Conservation (phyloP, 2,113 vertebrate species). For the Panurus biarmicus region DNA sequence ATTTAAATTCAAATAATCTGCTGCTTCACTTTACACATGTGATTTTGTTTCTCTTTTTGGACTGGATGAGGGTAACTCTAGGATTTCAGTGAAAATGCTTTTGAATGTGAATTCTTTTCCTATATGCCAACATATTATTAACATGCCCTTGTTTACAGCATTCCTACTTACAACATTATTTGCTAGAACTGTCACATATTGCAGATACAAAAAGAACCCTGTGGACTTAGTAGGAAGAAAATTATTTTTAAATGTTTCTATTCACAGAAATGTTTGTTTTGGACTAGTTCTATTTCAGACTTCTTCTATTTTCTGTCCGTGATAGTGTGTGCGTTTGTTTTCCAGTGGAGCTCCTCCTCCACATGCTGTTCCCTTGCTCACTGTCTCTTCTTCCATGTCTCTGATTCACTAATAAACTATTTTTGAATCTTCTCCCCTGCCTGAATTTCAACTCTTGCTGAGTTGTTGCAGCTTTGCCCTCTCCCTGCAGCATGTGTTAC, state of each 20-base stretch:
- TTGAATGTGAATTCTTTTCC: background rate
- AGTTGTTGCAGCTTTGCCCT: background rate
- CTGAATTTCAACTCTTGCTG: background rate
- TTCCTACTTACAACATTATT: background rate
- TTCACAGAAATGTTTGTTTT: background rate
- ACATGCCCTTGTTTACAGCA: background rate
- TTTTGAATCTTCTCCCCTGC: background rate
- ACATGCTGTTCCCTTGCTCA: conserved; percentile 7
- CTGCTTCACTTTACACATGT: background rate
- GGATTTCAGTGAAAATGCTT: background rate
- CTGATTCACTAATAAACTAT: conserved; percentile 35
- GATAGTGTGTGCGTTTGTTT: conserved; percentile 13
- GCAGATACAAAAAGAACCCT: background rate
- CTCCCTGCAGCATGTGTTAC: background rate
- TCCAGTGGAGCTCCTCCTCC: background rate
- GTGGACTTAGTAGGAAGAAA: background rate
- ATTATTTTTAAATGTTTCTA: background rate
- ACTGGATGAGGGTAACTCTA: background rate
- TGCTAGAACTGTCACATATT: background rate
- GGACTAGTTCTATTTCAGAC: background rate
- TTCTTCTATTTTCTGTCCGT: background rate
- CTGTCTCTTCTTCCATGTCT: background rate
- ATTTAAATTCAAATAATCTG: background rate
- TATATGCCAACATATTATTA: background rate
- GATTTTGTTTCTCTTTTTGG: background rate